Evolutionary conservation across 2,797 vertebrate genomes (phyloP), one percentile per base, ranked within the genome.

Genomic region (Rhabdophis nuchalis): DNA sequence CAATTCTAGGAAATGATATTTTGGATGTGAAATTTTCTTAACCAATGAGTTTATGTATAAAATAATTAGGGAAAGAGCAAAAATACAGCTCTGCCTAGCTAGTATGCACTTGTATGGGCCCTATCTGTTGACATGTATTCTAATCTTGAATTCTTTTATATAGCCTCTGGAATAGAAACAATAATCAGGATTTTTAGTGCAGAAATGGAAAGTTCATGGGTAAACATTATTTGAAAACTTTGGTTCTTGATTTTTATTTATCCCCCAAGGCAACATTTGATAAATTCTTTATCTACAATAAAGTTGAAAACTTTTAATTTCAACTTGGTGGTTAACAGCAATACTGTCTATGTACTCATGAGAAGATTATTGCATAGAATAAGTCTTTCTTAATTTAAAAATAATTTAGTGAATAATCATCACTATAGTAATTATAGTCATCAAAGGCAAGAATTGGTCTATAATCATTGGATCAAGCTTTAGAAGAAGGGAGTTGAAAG

Each of bases 281-380:
- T 53, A 77, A 88, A 88, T 46, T 18, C 27, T 8, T 58, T 58
- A 36, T 85, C 29, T 64, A 77, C 27, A 92, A 54, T 50, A 92
- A 88, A 25, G 91, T 88, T 88, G 89, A 94, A 92, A 94, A 90
- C 85, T 87, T 91, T 93, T 92, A 87, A 93, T 54, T 85, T 77
- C 92, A 87, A 25, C 50, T 86, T 92, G 41, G 61, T 88, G 92
- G 92, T 92, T 72, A 92, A 94, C 89, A 82, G 72, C 57, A n/a
- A 53, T 16, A 88, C 27, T 93, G 93, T 89, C 92, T 92, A 58
- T 88, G 36, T 95, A 92, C 90, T 95, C 92, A 95, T 95, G 93
- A 95, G 92, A 93, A 96, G 93, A 96, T 95, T 96, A 92, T 94
- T 93, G 92, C 91, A 92, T 96, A 77, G 89, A 94, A 92, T 94